Base-by-base conservation (phyloP, 2,113 vertebrate genomes). In the Apodemus sylvaticus region DNA sequence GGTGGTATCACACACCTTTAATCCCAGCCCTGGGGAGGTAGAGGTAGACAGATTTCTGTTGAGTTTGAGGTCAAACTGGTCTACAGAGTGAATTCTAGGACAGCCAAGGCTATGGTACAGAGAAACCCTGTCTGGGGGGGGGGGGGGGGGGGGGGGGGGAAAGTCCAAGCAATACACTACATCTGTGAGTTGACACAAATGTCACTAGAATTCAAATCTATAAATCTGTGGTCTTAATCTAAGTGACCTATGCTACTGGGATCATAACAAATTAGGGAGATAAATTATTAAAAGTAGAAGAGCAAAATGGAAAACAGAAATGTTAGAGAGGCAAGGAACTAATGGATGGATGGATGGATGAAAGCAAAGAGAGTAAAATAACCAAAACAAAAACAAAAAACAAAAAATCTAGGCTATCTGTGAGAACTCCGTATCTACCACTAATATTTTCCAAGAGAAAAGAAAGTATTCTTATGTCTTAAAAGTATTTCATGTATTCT, bases 71-170 rank as follows among this genome's bases (percentile, higher is more conserved):
- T 7, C 70, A 73, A n/a, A 36, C 70, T 39, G n/a, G 70, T 73
- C 70, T 39, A 39, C n/a, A 73, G 8, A 39, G 17, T 39, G 70
- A 73, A n/a, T 73, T 73, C 34, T 36, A 73, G n/a, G 70, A 39
- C 70, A 39, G 70, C 70, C 70, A 73, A 73, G 20, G 19, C 19
- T 73, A 73, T 68, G 14, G 36, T n/a, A 73, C 8, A 73, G 19
- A 42, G 71, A 73, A 73, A 42, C 19, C 2, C n/a, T 73, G 71
- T 42, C 71, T 39, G 7, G 13, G 20, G 16, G 36, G 36, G 36
- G 6, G 13, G 51, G 53, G n/a, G n/a, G n/a, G 14, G 36, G 17
- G 0, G 14, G 36, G 17, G 0, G 14, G 36, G 17, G 0, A 70
- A 39, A 22, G 9, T 11, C 5, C 66, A 68, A 68, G 34, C 31